Evolutionary conservation across 2,797 vertebrate species (phyloP).

Genomic region (Margarornis squamiger): DNA sequence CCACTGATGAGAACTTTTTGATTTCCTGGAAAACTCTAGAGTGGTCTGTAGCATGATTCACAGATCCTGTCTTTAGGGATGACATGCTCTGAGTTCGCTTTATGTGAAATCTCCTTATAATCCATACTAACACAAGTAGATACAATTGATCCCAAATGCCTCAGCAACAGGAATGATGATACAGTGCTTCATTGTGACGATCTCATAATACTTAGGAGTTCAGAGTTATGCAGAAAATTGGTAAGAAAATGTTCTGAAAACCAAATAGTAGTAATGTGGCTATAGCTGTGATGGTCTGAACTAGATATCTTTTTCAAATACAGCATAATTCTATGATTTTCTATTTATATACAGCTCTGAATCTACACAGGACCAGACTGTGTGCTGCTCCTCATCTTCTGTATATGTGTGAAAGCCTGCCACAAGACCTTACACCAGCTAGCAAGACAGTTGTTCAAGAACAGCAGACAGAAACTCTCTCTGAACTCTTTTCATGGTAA

Average conservation of each 20-base stretch:
- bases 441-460: constrained; percentile 12
- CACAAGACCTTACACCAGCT: not conserved
- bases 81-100: not conserved
- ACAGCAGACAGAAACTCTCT: not conserved
- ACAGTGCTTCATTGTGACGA: not conserved
- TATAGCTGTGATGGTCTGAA: not conserved
- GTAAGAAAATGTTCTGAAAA: not conserved
- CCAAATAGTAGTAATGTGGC: not conserved
- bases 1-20: not conserved
- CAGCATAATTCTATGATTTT: not conserved
- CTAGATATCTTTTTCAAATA: not conserved
- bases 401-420: constrained; percentile 10
- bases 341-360: not conserved
- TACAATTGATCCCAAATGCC: not conserved
- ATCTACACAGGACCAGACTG: not conserved
- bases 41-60: not conserved
- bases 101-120: not conserved
- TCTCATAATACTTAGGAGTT: not conserved
- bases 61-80: not conserved
- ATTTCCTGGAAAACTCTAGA: not conserved
- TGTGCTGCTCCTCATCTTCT: not conserved
- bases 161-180: not conserved
- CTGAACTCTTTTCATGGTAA: not conserved
- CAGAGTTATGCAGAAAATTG: not conserved
- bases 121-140: not conserved